Base-by-base conservation (phyloP, 2,113 vertebrate genomes). In the Sarotherodon lohbergeri region DNA sequence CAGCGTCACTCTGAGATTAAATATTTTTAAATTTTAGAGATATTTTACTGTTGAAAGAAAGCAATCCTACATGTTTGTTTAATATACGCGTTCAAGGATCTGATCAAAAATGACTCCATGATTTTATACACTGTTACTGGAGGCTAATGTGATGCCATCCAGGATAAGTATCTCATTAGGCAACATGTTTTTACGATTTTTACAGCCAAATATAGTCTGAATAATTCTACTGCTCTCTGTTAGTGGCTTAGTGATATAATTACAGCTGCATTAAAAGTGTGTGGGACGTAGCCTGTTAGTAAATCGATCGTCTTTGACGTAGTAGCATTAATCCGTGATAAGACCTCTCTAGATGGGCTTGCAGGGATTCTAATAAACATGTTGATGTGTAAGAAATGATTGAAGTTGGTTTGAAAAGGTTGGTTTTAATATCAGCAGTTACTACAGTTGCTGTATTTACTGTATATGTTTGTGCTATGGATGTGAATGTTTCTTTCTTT, bases 371-470 rank as follows among this genome's bases (percentile, higher is more conserved):
- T 61, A 32, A 61, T 14, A 8, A 32, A 61, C 57, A 6, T 6
- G 57, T 32, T 24, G 4, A 57, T 6, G 14, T 0, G 14, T 61
- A 17, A 61, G 57, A 32, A 61, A 32, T 61, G 5, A 6, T 10
- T 17, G 14, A 32, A 17, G 57, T 17, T 16, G 0, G 57, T 61
- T 17, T 61, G 27, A 27, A 61, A 10, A 17, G 8, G 1, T 61
- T 32, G 57, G 12, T 17, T 61, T 61, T 61, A 61, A 61, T 0
- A 32, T 61, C 57, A 61, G 27, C 27, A 32, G 14, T 61, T 34
- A 4, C 57, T 61, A 61, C 32, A 32, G 8, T 61, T 9, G 57
- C 27, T 10, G 57, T 61, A 1, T 61, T 32, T 32, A 17, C 17
- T 19, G 8, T 0, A 29, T 4, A 10, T 57, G 13, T 16, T 24